These are phyloP conservation scores for Mythimna impura DNA, from an alignment of 2,888 invertebrate species.

Conservation along the genomic window DNA sequence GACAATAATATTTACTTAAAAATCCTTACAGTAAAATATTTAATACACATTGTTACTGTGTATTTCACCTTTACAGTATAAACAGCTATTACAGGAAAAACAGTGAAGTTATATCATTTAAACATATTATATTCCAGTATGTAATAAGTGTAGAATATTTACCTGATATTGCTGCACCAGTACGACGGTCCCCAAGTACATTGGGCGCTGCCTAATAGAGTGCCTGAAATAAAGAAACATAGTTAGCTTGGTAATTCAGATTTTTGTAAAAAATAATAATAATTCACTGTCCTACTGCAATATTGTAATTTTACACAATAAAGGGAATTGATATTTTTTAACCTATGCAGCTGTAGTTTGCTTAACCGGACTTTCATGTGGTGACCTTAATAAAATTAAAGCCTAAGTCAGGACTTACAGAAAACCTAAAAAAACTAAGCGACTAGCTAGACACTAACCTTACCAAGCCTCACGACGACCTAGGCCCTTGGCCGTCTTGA, in stretches of 20 bases:
- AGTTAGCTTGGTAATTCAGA: background rate
- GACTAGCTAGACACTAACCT: too few relatives aligned
- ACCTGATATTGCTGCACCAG: constrained; percentile 93
- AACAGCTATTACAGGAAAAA: constrained; percentile 6
- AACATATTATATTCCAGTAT: background rate
- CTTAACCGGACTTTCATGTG: too few relatives aligned
- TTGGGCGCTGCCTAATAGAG: constrained; percentile 89
- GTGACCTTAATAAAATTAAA: too few relatives aligned
- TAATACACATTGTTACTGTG: background rate
- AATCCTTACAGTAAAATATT: background rate
- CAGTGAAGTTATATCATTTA: background rate
- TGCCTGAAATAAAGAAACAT: constrained; percentile 61
- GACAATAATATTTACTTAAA: background rate
- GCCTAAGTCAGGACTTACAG: too few relatives aligned
- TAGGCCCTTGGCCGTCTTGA: too few relatives aligned
- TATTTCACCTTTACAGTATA: background rate
- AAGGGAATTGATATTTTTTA: too few relatives aligned
- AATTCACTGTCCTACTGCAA: too few relatives aligned
- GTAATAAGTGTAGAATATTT: constrained; percentile 26
- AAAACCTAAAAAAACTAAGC: too few relatives aligned
- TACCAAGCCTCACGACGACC: too few relatives aligned
- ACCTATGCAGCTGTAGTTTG: too few relatives aligned
- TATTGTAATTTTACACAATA: too few relatives aligned
- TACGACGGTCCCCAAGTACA: constrained; percentile 95
- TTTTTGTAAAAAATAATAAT: background rate